Evolutionary conservation across 2,113 vertebrate genomes (phyloP), one percentile per base, ranked within the genome.

Genomic region (Ahaetulla prasina): DNA sequence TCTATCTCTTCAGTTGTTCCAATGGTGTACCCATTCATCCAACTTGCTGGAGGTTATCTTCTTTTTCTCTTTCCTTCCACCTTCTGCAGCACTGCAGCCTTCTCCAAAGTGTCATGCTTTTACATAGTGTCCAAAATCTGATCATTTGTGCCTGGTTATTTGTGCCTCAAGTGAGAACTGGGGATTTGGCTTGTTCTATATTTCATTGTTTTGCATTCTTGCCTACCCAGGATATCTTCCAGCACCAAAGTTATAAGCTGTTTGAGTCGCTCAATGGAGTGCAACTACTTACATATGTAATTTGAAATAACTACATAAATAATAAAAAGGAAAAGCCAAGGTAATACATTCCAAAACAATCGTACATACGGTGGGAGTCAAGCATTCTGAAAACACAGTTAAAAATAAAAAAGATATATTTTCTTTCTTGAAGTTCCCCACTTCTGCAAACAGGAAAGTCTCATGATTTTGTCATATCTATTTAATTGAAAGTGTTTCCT

Each of bases 381-480:
- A 43, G 20, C 8, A 80, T 80, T 80, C 74, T 1, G 1, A 80
- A 43, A 80, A 43, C 35, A 80, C 18, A 80, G 43, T 80, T 43
- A 22, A 22, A 80, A 80, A 80, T 20, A 74, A 68, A 68, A 68
- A 68, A 16, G 27, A n/a, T 63, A n/a, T 74, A 84, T 39, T 52
- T 1, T 35, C 91, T 89, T 8, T 27, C 0, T 0, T 90, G 87
- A 6, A 2, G 30, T 43, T n/a, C 7, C 7, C 30, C 50, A 22
- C 54, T 53, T 91, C 22, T 18, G 30, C 1, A 45, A 88, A 43
- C 50, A 88, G 16, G 89, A 90, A 45, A 4, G 4, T 43, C 30
- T 27, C 3, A 55, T 93, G 84, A 50, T 94, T 94, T 90, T 2
- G 39, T 87, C 14, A 94, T 11, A 54, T 87, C 27, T 45, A 85